Percentiles rank a stretch among this genome's conserved stretches.
phyloP scores from a whole-genome alignment of 1,140 invertebrate genomes.

The Doryteuthis pealeii region DNA sequence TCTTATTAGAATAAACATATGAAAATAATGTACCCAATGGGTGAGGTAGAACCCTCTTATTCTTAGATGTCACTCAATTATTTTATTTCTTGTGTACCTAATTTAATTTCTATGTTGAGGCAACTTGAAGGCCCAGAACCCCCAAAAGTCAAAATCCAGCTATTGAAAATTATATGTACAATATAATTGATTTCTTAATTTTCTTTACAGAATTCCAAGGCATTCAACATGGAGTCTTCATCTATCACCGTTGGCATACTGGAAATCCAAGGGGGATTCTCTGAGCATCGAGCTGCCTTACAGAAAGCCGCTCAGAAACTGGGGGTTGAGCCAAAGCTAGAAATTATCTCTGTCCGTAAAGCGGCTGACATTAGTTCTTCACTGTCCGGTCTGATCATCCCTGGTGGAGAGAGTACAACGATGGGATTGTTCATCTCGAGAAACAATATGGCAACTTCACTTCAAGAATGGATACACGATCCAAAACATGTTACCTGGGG shows the following conservation, averaged over 20 bases:
- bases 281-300: constrained; percentile 44
- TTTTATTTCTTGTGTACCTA: no score
- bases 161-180: no score
- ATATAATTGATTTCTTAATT: no score
- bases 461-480: constrained; percentile 41
- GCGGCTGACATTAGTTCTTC: constrained; percentile 32
- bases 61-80: no score
- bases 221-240: neutral
- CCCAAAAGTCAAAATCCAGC: no score
- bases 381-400: constrained; percentile 49
- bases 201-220: neutral
- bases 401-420: constrained; percentile 53
- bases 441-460: constrained; percentile 42
- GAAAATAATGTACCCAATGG: no score
- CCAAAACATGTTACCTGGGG: constrained; percentile 47
- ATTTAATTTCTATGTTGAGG: no score
- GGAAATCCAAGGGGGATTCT: constrained; percentile 49
- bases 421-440: constrained; percentile 47
- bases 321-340: constrained; percentile 13
- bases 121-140: no score
- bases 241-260: constrained; percentile 37
- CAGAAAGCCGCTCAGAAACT: constrained; percentile 28
- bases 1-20: no score
- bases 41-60: no score
- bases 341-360: constrained; percentile 34